These are phyloP conservation scores for Psephotus haematonotus DNA, from an alignment of 2,113 vertebrate species.

Conservation along the genomic window DNA sequence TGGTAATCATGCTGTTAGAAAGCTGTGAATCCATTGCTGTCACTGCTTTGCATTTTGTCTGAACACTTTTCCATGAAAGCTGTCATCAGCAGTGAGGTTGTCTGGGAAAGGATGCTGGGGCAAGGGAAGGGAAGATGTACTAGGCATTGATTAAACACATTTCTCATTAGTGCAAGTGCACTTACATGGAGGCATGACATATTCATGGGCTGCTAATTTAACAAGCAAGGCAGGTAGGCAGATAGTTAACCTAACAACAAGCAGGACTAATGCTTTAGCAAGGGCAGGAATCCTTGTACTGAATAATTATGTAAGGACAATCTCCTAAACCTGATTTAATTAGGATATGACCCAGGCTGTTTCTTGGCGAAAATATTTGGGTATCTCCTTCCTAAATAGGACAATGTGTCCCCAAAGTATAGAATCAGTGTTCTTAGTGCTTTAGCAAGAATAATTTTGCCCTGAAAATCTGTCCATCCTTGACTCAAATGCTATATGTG, in stretches of 20 bases:
- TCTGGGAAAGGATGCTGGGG: neutral
- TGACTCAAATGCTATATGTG: neutral
- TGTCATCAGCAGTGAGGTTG: neutral
- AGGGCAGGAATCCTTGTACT: neutral
- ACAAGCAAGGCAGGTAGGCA: neutral
- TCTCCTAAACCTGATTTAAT: neutral
- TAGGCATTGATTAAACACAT: neutral
- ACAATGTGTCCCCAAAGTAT: neutral
- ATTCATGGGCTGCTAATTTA: neutral
- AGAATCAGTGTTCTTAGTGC: neutral
- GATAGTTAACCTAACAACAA: neutral
- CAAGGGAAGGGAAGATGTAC: neutral
- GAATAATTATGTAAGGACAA: neutral
- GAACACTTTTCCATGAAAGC: neutral
- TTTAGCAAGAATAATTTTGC: neutral
- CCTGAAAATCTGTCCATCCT: neutral
- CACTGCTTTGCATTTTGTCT: neutral
- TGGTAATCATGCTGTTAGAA: neutral
- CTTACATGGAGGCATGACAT: neutral
- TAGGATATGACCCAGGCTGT: rapidly evolving
- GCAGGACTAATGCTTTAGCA: neutral
- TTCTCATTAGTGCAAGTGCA: neutral
- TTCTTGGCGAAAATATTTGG: neutral
- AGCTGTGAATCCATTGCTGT: neutral
- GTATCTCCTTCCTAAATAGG: neutral